Conservation (phyloP, 2,797 vertebrate genomes). For the Myoxocephalus aenaeus region DNA sequence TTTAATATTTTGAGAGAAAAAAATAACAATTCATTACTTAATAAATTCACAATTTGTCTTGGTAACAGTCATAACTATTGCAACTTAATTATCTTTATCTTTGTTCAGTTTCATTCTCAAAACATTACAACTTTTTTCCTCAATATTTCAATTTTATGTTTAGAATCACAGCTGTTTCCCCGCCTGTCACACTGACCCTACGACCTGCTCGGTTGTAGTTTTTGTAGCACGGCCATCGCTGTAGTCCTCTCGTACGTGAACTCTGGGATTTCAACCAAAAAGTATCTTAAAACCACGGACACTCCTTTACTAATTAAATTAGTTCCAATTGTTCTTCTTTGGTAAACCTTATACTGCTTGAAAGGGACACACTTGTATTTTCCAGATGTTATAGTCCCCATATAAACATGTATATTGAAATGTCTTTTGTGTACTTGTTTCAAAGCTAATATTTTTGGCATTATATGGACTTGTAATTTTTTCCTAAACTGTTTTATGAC, state of each 20-base stretch:
- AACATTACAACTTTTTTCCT: neutral
- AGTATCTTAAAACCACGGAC: conserved; percentile 59
- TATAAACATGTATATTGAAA: conserved; percentile 68
- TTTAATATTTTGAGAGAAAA: too few species aligned
- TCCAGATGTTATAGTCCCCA: conserved; percentile 59
- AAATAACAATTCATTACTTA: neutral
- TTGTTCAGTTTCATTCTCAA: neutral
- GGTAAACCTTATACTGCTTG: conserved; percentile 31
- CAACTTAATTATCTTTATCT: neutral
- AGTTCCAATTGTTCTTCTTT: neutral
- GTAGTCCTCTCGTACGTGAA: conserved; percentile 35
- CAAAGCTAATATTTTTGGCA: conserved; percentile 76
- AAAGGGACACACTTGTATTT: conserved; percentile 76
- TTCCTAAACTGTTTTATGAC: conserved; percentile 68
- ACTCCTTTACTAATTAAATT: conserved; percentile 33
- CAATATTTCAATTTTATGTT: neutral
- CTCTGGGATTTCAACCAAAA: conserved; percentile 74
- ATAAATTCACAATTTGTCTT: neutral
- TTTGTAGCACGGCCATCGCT: conserved; percentile 32
- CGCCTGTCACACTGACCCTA: neutral
- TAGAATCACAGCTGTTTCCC: neutral
- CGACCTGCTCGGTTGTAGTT: neutral
- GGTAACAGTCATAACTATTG: neutral
- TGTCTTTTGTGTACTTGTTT: conserved; percentile 65
- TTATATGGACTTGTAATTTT: conserved; percentile 68